Conservation (phyloP, 2,888 invertebrate genomes). For the Eupithecia exiguata region DNA sequence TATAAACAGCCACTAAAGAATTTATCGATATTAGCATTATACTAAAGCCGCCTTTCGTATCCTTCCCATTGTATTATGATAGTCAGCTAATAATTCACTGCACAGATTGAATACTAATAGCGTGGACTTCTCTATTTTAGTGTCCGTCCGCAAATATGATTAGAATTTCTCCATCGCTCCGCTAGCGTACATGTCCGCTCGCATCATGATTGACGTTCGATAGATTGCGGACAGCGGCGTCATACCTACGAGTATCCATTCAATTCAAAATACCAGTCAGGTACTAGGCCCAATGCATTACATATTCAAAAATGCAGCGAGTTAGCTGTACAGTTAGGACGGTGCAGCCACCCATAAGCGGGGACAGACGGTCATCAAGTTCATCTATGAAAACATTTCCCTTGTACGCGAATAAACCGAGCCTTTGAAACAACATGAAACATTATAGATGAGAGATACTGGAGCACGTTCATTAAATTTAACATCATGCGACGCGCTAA, state of each 20-base stretch:
- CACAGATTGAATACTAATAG: slow-evolving; percentile 50
- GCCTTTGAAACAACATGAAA: slow-evolving; percentile 15
- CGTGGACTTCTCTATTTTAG: slow-evolving; percentile 35
- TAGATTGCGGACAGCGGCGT: slow-evolving; percentile 41
- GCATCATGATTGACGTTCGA: slow-evolving; percentile 46
- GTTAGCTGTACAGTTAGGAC: slow-evolving; percentile 37
- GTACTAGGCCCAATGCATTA: slow-evolving; percentile 32
- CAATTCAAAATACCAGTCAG: slow-evolving; percentile 39
- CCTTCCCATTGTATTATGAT: slow-evolving; percentile 46
- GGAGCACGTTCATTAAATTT: slow-evolving; percentile 25
- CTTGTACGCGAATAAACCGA: slow-evolving; percentile 23
- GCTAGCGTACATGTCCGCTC: slow-evolving; percentile 40
- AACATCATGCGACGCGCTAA: slow-evolving; percentile 35
- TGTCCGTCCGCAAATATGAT: slow-evolving; percentile 44
- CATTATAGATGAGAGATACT: slow-evolving; percentile 22
- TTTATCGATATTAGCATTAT: slow-evolving; percentile 36
- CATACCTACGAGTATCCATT: slow-evolving; percentile 36
- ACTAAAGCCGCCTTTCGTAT: slow-evolving; percentile 39
- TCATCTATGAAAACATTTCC: slow-evolving; percentile 33
- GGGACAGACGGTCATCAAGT: slow-evolving; percentile 29
- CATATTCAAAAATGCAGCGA: slow-evolving; percentile 37
- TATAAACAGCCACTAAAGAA: slow-evolving; percentile 26
- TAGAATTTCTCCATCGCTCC: slow-evolving; percentile 46
- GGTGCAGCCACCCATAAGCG: slow-evolving; percentile 34
- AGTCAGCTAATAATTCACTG: slow-evolving; percentile 43